phyloP scores from a whole-genome alignment of 2,888 invertebrate genomes.

The Drosophila paranaensis region DNA sequence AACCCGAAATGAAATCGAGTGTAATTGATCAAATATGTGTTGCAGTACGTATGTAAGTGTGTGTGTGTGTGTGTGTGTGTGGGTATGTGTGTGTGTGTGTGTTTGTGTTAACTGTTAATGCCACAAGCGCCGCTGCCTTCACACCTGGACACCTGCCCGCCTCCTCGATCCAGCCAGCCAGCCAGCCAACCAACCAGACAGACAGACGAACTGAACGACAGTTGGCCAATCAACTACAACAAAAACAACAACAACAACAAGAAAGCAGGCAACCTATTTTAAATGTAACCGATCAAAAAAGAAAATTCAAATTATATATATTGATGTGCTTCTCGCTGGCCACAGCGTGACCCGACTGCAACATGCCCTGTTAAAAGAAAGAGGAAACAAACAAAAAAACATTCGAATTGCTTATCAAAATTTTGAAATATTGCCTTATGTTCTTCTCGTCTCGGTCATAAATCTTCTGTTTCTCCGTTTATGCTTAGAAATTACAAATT shows the following conservation, averaged over 20 bases:
- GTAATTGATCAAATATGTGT: conserved; percentile 15
- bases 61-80: conserved; percentile 7
- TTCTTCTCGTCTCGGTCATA: conserved; percentile 11
- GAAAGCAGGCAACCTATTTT: conserved; percentile 23
- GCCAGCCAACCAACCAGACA: conserved; percentile 5
- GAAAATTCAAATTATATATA: conserved; percentile 8
- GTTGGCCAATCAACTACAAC: conserved; percentile 30
- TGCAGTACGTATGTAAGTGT: background rate
- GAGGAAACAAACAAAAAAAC: background rate
- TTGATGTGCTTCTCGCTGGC: conserved; percentile 10
- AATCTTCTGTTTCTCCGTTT: conserved; percentile 6
- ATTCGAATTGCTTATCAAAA: conserved; percentile 8
- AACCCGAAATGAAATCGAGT: conserved; percentile 36
- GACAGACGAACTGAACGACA: conserved; percentile 6
- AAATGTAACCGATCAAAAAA: conserved; percentile 36
- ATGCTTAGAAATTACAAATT: conserved; percentile 32
- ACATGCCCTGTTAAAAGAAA: conserved; percentile 28
- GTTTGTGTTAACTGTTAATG: conserved; percentile 11
- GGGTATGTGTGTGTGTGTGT: conserved; percentile 11
- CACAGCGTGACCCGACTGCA: conserved; percentile 19
- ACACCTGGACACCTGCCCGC: conserved; percentile 31
- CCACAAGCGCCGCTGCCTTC: conserved; percentile 29
- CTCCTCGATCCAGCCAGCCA: conserved; percentile 1
- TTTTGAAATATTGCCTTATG: conserved; percentile 14
- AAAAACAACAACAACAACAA: background rate